These are phyloP conservation scores for Circaetus cinerascens DNA, from an alignment of 2,113 vertebrate genomes.

Conservation along the genomic window DNA sequence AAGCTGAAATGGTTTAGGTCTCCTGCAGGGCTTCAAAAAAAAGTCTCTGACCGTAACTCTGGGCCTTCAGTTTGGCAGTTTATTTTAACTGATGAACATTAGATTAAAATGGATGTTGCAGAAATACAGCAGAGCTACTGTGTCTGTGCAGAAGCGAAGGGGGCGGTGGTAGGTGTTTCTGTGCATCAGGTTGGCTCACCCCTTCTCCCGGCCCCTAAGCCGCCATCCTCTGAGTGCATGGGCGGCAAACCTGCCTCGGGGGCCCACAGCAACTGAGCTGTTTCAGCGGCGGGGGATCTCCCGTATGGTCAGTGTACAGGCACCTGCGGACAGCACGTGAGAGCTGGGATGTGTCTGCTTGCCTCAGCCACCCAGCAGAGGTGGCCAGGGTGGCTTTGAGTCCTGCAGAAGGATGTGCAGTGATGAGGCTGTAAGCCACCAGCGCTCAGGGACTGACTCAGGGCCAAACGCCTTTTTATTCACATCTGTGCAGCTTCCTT, in stretches of 20 bases:
- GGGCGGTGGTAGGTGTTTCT: background rate
- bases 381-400: background rate
- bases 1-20: background rate
- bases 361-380: background rate
- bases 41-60: background rate
- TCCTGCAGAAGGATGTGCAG: background rate
- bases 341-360: background rate
- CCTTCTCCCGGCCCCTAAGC: rapidly evolving
- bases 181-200: rapidly evolving
- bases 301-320: rapidly evolving
- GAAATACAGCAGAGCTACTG: background rate
- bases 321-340: rapidly evolving
- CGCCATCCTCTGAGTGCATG: rapidly evolving
- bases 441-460: rapidly evolving
- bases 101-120: background rate
- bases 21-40: background rate
- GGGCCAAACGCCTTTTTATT: background rate
- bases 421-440: rapidly evolving
- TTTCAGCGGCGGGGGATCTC: background rate
- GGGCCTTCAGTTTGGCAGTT: background rate
- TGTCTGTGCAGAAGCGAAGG: background rate
- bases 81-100: background rate
- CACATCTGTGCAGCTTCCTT: background rate
- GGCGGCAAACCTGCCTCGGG: background rate
- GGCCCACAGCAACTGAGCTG: background rate